phyloP scores from a whole-genome alignment of 2,113 vertebrate species.

The Argyrosomus japonicus region DNA sequence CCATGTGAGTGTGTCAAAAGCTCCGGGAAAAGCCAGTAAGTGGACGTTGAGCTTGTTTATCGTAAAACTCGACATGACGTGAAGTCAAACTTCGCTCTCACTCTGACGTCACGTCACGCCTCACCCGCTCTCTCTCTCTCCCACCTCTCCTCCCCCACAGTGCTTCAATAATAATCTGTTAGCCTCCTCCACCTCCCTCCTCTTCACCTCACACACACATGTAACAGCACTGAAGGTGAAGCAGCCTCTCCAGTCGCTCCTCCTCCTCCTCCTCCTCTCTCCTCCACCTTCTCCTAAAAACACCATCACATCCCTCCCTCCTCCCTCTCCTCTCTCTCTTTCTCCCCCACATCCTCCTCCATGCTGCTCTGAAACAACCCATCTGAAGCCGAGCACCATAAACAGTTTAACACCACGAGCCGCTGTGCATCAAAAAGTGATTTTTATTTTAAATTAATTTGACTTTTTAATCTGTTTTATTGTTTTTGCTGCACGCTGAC shows the following conservation, averaged over 20 bases:
- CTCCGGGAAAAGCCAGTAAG: background rate
- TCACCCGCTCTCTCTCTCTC: background rate
- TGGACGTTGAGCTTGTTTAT: background rate
- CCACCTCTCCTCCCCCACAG: background rate
- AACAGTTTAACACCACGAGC: background rate
- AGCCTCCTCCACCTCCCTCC: no score
- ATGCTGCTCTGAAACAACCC: slow-evolving; percentile 14
- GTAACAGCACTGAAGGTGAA: slow-evolving; percentile 42
- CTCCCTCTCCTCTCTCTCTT: background rate
- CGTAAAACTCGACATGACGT: background rate
- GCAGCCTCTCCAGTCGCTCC: slow-evolving; percentile 39
- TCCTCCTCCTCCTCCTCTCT: slow-evolving; percentile 14
- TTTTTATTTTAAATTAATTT: background rate
- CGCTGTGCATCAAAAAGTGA: background rate
- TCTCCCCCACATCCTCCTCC: slow-evolving; percentile 9
- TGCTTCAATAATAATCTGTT: background rate
- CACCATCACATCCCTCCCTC: slow-evolving; percentile 18
- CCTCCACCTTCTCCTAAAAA: slow-evolving; percentile 26
- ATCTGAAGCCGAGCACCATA: slow-evolving; percentile 8
- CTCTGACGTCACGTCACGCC: background rate
- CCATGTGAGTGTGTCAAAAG: background rate
- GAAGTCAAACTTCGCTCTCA: slow-evolving; percentile 2
- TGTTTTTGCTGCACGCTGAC: no score
- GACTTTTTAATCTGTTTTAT: background rate
- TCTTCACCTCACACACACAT: background rate